These are phyloP conservation scores for Oryzaephilus surinamensis DNA, from an alignment of 1,140 invertebrate species.

Conservation along the genomic window DNA sequence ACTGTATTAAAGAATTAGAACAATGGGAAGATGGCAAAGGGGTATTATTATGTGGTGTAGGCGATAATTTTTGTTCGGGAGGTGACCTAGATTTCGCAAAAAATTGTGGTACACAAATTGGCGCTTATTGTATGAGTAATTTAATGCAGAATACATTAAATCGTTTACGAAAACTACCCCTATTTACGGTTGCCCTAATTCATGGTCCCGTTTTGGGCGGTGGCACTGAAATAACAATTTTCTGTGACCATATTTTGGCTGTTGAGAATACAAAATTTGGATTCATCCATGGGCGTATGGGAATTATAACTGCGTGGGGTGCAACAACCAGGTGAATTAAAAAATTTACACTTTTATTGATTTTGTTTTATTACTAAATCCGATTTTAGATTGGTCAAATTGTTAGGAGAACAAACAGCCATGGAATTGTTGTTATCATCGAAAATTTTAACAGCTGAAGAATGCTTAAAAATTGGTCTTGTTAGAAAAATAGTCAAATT, in stretches of 20 bases:
- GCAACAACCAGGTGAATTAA: slow-evolving; percentile 26
- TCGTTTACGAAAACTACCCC: slow-evolving; percentile 39
- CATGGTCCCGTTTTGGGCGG: slow-evolving; percentile 48
- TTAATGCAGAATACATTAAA: slow-evolving; percentile 43
- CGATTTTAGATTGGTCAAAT: slow-evolving; percentile 5
- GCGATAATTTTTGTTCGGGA: slow-evolving; percentile 48
- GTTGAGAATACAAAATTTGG: slow-evolving; percentile 37
- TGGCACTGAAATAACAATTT: slow-evolving; percentile 46
- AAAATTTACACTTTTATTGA: not conserved
- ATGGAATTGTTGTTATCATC: slow-evolving; percentile 6
- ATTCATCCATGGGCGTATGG: slow-evolving; percentile 50
- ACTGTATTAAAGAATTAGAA: slow-evolving; percentile 39
- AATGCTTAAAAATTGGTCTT: slow-evolving; percentile 2
- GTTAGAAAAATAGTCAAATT: slow-evolving; percentile 2
- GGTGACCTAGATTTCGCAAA: slow-evolving; percentile 44
- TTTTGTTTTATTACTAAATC: not conserved
- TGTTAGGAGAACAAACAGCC: slow-evolving; percentile 4
- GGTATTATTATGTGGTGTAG: slow-evolving; percentile 40
- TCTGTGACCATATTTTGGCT: slow-evolving; percentile 47
- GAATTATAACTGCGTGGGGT: slow-evolving; percentile 48
- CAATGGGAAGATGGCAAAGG: slow-evolving; percentile 44
- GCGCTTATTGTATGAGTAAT: slow-evolving; percentile 39
- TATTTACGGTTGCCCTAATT: slow-evolving; percentile 44
- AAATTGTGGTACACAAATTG: slow-evolving; percentile 28
- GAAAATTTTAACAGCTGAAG: slow-evolving; percentile 4